Evolutionary conservation across 2,888 invertebrate genomes (phyloP), one percentile per base, ranked within the genome.

Genomic region (Temnothorax ravouxi): DNA sequence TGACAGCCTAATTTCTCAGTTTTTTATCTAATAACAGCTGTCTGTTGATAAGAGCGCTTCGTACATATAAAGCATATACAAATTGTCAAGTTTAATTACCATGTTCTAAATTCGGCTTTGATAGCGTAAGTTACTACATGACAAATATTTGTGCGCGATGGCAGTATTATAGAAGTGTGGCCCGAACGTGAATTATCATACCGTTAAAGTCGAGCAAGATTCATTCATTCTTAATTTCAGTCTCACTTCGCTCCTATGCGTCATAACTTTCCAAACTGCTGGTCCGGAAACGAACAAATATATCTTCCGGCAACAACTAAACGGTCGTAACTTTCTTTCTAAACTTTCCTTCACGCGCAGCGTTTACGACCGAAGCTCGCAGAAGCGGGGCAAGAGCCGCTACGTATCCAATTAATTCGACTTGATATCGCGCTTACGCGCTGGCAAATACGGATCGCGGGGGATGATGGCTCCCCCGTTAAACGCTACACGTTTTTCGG

Each of bases 331-430:
- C 59, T 59, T 72, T 71, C 72, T 72, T 72, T 61, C 21, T 59
- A 38, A 79, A 79, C 79, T 79, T 79, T 71, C 25, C 56, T 54
- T 29, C 21, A 59, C 79, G 75, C 71, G 79, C 56, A 38, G 18
- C 79, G 21, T 72, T 79, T 59, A 71, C 71, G 59, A 71, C 13
- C 59, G n/a, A 21, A 25, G 69, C 44, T 56, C 69, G 29, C 29
- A 21, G 50, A 76, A 76, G 29, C 47, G 56, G 18, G 9, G 29
- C 25, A 18, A 29, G n/a, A n/a, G 34, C 34, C 38, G 67, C 47
- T 67, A 69, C 77, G 69, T 77, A 56, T 77, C 77, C 77, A 69
- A 69, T 77, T 77, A 77, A 67, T 56, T 69, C 29, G 41, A 41
- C 41, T 41, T 54, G 67, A 67, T 77, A 67, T 77, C 67, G 77